Base-by-base conservation (phyloP, 2,797 vertebrate genomes). In the Pitangus sulphuratus region DNA sequence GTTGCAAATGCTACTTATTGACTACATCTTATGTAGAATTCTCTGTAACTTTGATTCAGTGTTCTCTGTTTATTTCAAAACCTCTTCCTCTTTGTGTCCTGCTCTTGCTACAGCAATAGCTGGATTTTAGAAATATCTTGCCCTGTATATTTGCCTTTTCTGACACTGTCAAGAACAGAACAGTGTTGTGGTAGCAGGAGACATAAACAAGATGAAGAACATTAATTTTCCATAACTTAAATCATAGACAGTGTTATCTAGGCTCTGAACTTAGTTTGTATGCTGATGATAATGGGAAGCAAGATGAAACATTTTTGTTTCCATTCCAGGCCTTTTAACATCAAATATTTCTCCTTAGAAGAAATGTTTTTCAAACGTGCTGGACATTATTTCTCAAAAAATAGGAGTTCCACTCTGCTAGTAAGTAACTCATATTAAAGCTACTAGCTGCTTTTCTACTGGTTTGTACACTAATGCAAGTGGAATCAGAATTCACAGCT, bases 181-280 rank as follows among this genome's bases (percentile, higher is more conserved):
- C 53, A 95, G 58, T 69, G 74, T 82, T 85, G 61, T 92, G 70
- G 82, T 93, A 95, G 72, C 69, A 93, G 85, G 80, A 97, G 95
- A 98, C 95, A 96, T 97, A 97, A 98, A 97, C 96, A 97, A 97
- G 95, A 97, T 95, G 94, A 94, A 92, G 83, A 72, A 71, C 74
- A 56, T 91, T 95, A 90, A 89, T 96, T 95, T 94, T 90, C 60
- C 86, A n/a, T 82, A 22, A 51, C 47, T 91, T 68, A 90, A 87
- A 91, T 89, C 79, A 66, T 12, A 87, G 33, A 18, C 79, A 87
- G 42, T 58, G 56, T 91, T 96, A 95, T 90, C 84, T 95, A 61
- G 68, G 45, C 70, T 92, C 77, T 96, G 91, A 95, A 93, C 66
- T 40, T 74, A 72, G 50, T 88, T 90, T 92, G 51, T 65, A 45